Conservation (phyloP, 2,797 vertebrate genomes). For the Steatocranus sp. region DNA sequence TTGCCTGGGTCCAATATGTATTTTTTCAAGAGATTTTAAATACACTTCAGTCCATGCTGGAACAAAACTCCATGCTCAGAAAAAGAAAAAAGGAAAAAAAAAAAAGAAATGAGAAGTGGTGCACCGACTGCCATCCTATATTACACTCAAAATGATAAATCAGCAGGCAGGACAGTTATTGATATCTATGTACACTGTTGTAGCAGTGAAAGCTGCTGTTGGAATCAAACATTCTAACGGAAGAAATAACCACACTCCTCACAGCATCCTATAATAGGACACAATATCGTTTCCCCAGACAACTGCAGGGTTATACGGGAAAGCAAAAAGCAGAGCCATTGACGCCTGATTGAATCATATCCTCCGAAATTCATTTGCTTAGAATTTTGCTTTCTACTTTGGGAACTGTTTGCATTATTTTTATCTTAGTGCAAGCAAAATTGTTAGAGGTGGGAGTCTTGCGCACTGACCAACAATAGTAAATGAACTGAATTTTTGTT, state of each 20-base stretch:
- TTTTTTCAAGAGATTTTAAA: slow-evolving; percentile 39
- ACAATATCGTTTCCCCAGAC: not conserved
- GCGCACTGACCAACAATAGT: not conserved
- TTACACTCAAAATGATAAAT: slow-evolving; percentile 15
- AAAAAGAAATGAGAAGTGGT: not conserved
- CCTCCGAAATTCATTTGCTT: not conserved
- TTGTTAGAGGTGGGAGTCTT: not conserved
- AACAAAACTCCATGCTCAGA: slow-evolving; percentile 23
- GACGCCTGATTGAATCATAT: not conserved
- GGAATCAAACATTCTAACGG: slow-evolving; percentile 6
- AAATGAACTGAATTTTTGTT: not conserved
- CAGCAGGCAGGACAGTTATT: slow-evolving; percentile 2
- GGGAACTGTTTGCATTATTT: not conserved
- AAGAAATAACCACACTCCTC: not conserved
- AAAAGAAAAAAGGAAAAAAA: not conserved
- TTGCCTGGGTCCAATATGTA: slow-evolving; percentile 49
- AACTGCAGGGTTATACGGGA: not conserved
- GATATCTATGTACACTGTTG: not conserved
- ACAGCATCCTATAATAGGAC: not conserved
- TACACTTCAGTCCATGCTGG: not conserved
- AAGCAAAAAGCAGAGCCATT: not conserved
- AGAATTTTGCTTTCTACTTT: not conserved
- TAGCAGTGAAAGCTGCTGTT: not conserved
- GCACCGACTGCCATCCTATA: not conserved
- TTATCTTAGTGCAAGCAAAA: not conserved